These are phyloP conservation scores for Hylia prasina DNA, from an alignment of 2,113 vertebrate species.

Conservation along the genomic window DNA sequence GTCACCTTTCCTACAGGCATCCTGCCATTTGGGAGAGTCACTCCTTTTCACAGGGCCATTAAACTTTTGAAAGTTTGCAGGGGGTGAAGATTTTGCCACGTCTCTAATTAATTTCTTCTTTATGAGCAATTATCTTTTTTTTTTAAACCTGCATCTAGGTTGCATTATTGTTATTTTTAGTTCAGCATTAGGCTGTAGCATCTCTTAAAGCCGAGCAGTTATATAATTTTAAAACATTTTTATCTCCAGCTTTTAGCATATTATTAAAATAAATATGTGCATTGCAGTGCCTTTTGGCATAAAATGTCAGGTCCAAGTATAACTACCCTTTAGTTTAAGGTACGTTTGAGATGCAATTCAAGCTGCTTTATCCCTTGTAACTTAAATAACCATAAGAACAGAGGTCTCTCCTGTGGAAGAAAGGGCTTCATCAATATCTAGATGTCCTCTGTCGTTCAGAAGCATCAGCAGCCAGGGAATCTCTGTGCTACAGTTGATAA, in stretches of 20 bases:
- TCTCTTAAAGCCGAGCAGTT: neutral
- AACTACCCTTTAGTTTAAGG: neutral
- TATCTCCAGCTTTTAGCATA: neutral
- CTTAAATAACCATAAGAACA: neutral
- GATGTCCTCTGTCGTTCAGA: neutral
- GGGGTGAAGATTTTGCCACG: neutral
- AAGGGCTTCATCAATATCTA: neutral
- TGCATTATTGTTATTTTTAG: neutral
- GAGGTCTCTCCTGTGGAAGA: fast-evolving
- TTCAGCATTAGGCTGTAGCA: neutral
- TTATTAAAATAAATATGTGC: neutral
- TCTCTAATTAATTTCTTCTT: neutral
- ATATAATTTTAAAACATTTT: neutral
- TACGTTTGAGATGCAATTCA: neutral
- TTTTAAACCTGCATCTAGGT: neutral
- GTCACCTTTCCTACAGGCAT: neutral
- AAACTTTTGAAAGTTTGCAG: neutral
- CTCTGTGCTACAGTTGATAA: neutral
- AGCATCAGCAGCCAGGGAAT: neutral
- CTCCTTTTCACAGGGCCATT: neutral
- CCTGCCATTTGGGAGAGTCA: neutral
- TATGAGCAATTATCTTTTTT: neutral
- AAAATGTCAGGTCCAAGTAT: neutral
- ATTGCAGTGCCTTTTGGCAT: neutral
- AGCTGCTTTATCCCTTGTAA: neutral